Percentiles rank a stretch among this genome's conserved stretches.
Evolutionary conservation across 2,113 vertebrate species (phyloP).

Genomic region (Terrapene triunguis): DNA sequence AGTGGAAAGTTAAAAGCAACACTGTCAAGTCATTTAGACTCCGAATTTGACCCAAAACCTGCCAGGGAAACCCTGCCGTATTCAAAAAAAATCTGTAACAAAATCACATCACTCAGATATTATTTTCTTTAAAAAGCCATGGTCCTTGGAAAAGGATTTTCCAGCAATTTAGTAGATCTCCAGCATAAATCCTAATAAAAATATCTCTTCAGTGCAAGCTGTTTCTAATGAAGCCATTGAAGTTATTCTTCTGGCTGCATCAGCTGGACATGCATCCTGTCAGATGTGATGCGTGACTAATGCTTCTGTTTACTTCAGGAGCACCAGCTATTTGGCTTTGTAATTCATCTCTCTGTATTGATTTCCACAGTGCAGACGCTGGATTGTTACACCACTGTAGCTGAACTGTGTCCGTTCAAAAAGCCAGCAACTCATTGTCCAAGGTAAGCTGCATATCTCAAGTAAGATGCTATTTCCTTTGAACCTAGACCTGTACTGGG

Average conservation of each 20-base stretch:
- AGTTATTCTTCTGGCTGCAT: not conserved
- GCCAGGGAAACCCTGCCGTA: not conserved
- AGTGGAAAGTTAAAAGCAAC: not conserved
- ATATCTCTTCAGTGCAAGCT: not conserved
- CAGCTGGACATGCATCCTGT: fast-evolving
- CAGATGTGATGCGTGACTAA: fast-evolving
- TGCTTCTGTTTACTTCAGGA: not conserved
- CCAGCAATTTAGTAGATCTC: not conserved
- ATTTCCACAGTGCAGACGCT: conserved; percentile 83
- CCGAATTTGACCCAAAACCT: not conserved
- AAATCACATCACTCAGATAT: fast-evolving
- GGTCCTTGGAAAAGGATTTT: fast-evolving
- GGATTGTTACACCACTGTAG: conserved; percentile 92
- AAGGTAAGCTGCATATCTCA: conserved; percentile 78
- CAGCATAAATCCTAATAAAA: not conserved
- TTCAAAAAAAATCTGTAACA: not conserved
- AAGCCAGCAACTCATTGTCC: conserved; percentile 88
- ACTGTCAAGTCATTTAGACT: not conserved
- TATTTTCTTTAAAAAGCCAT: not conserved
- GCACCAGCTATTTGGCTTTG: not conserved
- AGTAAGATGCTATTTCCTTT: fast-evolving
- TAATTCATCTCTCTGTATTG: not conserved
- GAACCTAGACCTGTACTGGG: fast-evolving
- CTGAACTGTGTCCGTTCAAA: conserved; percentile 90
- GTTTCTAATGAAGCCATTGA: fast-evolving